Percentiles rank a stretch among this genome's conserved stretches.
These are phyloP conservation scores for Maniola hyperantus DNA, from an alignment of 2,888 invertebrate species.

Conservation along the genomic window DNA sequence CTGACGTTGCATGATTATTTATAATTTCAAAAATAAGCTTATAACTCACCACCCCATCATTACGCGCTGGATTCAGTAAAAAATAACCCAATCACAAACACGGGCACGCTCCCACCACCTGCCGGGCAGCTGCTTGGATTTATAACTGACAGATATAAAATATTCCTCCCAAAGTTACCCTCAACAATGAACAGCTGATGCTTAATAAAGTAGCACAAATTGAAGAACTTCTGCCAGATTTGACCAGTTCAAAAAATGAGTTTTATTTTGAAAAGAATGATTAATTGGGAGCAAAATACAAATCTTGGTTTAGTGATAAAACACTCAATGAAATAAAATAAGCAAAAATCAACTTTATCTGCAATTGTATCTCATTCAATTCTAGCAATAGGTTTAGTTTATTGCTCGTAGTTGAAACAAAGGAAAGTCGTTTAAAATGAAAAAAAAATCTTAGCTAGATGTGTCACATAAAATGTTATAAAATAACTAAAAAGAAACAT, in stretches of 20 bases:
- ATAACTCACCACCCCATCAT: conserved; percentile 44
- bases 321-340: no score
- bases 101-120: conserved; percentile 72
- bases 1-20: conserved; percentile 17
- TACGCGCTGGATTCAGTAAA: conserved; percentile 40
- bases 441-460: no score
- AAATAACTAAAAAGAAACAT: no score
- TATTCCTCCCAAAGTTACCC: conserved; percentile 57
- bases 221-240: conserved; percentile 7
- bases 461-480: no score
- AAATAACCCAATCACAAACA: conserved; percentile 51
- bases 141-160: conserved; percentile 68
- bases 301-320: background rate
- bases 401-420: no score
- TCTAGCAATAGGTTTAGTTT: no score
- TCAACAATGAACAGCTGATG: conserved; percentile 62
- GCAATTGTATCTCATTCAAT: no score
- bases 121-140: conserved; percentile 71
- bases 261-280: background rate
- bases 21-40: conserved; percentile 50
- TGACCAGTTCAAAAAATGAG: background rate
- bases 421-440: no score
- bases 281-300: background rate
- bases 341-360: no score
- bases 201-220: conserved; percentile 47